Evolutionary conservation across 2,888 invertebrate genomes (phyloP).

Genomic region (Brenthis hecate): DNA sequence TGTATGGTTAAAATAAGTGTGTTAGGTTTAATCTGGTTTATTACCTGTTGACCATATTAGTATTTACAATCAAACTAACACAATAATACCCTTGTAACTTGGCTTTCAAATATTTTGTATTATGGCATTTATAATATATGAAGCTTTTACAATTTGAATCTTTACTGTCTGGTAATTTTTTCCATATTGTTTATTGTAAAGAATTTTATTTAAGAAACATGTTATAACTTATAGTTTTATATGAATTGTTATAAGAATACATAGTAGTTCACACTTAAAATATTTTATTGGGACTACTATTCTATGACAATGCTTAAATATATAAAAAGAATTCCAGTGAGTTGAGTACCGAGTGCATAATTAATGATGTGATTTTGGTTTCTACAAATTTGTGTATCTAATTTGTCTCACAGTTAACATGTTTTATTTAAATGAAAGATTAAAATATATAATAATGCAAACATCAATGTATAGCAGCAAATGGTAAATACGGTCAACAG

Average conservation of each 20-base stretch:
- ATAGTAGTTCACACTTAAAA: conserved; percentile 5
- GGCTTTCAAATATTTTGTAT: conserved; percentile 2
- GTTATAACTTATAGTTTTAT: conserved; percentile 18
- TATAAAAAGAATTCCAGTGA: not conserved
- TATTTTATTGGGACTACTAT: conserved; percentile 10
- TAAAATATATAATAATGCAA: not conserved
- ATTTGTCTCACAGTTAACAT: not conserved
- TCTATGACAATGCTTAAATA: conserved; percentile 2
- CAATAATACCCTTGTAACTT: not conserved
- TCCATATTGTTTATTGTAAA: conserved; percentile 10
- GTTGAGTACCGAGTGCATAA: not conserved
- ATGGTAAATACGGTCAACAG: conserved; percentile 54
- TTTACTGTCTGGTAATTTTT: conserved; percentile 18
- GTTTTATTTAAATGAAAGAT: conserved; percentile 1
- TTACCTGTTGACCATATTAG: conserved; percentile 58
- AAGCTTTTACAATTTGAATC: conserved; percentile 31
- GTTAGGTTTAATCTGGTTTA: conserved; percentile 61
- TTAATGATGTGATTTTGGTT: conserved; percentile 9
- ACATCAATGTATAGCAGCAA: conserved; percentile 1
- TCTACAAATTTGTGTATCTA: not conserved
- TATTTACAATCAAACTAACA: conserved; percentile 26
- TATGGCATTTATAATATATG: conserved; percentile 33
- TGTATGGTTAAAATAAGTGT: conserved; percentile 55
- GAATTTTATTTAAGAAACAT: conserved; percentile 10
- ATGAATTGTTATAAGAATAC: conserved; percentile 20